Evolutionary conservation across 2,888 invertebrate species (phyloP).

Genomic region (Cyclophora punctaria): DNA sequence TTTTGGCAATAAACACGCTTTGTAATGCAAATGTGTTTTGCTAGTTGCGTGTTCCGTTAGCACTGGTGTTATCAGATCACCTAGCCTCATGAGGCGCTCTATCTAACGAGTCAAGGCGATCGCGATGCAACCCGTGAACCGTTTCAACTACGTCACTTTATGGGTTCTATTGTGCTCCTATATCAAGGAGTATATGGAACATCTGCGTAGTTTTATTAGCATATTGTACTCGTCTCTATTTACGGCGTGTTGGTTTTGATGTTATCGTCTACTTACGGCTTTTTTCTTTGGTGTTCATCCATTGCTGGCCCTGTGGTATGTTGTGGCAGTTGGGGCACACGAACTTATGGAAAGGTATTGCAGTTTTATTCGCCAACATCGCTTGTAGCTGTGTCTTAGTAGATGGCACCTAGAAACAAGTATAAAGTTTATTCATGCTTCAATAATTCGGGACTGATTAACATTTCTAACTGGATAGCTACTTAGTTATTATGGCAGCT

Average conservation of each 20-base stretch:
- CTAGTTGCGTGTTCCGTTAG: slow-evolving; percentile 13
- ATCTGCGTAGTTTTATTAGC: neutral
- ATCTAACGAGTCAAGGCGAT: slow-evolving; percentile 5
- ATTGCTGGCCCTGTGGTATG: slow-evolving; percentile 88
- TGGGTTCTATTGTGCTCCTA: neutral
- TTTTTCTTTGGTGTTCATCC: slow-evolving; percentile 84
- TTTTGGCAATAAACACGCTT: slow-evolving; percentile 27
- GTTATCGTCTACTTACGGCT: slow-evolving; percentile 44
- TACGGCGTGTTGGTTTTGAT: neutral
- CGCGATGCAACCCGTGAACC: slow-evolving; percentile 1
- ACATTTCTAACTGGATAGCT: too few species aligned
- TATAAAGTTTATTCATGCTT: neutral
- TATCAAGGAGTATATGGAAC: too few species aligned
- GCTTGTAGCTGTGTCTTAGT: slow-evolving; percentile 82
- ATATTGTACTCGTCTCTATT: neutral
- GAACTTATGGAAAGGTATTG: slow-evolving; percentile 93
- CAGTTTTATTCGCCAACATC: slow-evolving; percentile 85
- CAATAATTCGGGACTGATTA: neutral
- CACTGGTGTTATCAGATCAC: slow-evolving; percentile 14
- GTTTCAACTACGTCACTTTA: slow-evolving; percentile 1
- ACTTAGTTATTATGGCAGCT: too few species aligned
- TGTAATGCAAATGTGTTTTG: slow-evolving; percentile 20
- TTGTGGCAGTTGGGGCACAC: slow-evolving; percentile 93
- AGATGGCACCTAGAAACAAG: slow-evolving; percentile 76
- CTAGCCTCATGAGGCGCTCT: slow-evolving; percentile 13